Base-by-base conservation (phyloP, 2,113 vertebrate species). In the Abramis brama region DNA sequence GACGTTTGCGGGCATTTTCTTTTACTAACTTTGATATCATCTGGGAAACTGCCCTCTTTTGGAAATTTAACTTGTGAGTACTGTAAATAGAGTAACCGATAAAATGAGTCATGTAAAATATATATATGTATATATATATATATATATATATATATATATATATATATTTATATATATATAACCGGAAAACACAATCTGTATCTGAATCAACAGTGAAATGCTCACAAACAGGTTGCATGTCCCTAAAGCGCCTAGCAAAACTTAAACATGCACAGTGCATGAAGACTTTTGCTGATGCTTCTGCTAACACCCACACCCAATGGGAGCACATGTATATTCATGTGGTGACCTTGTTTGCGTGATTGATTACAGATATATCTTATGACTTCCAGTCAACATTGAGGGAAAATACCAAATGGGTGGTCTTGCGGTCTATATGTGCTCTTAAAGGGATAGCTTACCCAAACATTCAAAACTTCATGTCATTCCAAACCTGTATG, bases 291-390 rank as follows among this genome's bases (percentile, higher is more conserved):
- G 82, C 89, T 88, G 60, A 80, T 60, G 52, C 87, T 33, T 68
- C 60, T 21, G 62, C 79, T 82, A 55, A 89, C 88, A 85, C 87
- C 87, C 89, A 88, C 89, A 86, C 87, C 76, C 62, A 85, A 55
- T 70, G 33, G 75, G 36, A 50, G 79, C 55, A 60, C 83, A 66
- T 85, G 52, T 80, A 47, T 71, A 79, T 60, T 74, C 39, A 25
- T 79, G 47, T 75, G 66, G 78, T 90, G 87, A 85, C 80, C 84
- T 81, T 88, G 83, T 87, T 87, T 85, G 70, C 7, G 52, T 33
- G 73, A 87, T 52, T 57, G 82, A 87, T 74, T 76, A 62, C 62
- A 39, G 77, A 47, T 81, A 84, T 60, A 30, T 70, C 79, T 43
- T 82, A 39, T 36, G 85, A 33, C 57, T 55, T 30, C 47, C 43